Evolutionary conservation across 2,888 invertebrate genomes (phyloP), one percentile per base, ranked within the genome.

Genomic region (Dermolepida albohirtum): DNA sequence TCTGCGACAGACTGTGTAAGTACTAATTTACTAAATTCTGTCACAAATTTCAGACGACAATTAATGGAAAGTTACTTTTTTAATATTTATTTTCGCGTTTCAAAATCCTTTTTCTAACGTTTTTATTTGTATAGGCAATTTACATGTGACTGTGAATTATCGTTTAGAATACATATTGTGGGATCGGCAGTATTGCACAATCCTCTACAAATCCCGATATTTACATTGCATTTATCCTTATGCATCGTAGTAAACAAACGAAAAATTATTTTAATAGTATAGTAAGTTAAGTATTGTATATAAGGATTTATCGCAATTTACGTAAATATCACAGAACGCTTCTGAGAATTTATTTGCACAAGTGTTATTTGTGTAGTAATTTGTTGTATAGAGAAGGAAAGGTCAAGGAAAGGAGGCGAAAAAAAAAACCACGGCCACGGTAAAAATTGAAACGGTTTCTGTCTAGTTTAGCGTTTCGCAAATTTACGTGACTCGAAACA

Each of bases 401-500:
- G 49, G 49, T 49, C 49, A 49, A 49, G 49, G 49, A 22, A 49
- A 49, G 11, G 5, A 16, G 17, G 49, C 17, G 22, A 49, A 49
- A 17, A 11, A 1, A 49, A 49, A 22, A 8, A 22, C 4, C 14
- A 16, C n/a, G 52, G 34, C 34, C 34, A 34, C 14, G 29, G n/a
- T 12, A 34, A 43, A n/a, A 41, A 43, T 43, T 47, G 22, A 49
- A 49, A 11, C 22, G 49, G 49, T 16, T 59, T 27, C 16, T 59
- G 22, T 34, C 6, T 29, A 47, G 22, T 59, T 59, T 57, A 47
- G 17, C 47, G 34, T 62, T 62, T 62, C 34, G 47, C 34, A 47
- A 62, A 47, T 47, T 47, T 62, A 62, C 47, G 39, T 62, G 39
- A 62, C 59, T 39, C 4, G n/a, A 16, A 47, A 47, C 16, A 22